Evolutionary conservation across 2,797 vertebrate genomes (phyloP), one percentile per base, ranked within the genome.

Genomic region (Hydrocynus forskahlii): DNA sequence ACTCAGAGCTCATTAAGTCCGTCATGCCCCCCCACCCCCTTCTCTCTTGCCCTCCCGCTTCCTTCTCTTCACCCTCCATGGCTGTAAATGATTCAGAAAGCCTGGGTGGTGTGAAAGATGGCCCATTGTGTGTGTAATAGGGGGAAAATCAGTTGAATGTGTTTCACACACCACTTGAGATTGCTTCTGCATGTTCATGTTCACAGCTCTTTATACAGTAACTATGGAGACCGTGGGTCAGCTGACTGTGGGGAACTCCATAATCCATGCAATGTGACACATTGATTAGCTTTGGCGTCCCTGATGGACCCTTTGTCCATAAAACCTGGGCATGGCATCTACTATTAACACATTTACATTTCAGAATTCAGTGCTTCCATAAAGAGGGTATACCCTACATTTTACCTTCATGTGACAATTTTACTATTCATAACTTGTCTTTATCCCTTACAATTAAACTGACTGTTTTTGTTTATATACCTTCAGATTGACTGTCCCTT

Each of bases 221-320:
- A 83, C 81, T 79, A 83, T 83, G 81, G 81, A 83, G 81, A 83
- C 81, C 10, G 21, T 14, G 13, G 70, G 81, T 83, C 81, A 78
- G 69, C 68, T 82, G 81, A 73, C 40, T 73, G 75, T 60, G 25
- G 54, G 68, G 21, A 60, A 79, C 75, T 76, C 69, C 68, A 52
- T 71, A 73, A 72, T 17, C n/a, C 81, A 79, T 68, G 62, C 12
- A 71, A 57, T 74, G 62, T 66, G 50, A 52, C 29, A 76, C 9
- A 57, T 54, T 60, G 72, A 59, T 60, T 59, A 55, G 35, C 55
- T 60, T 60, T 45, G 55, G 54, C 72, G 17, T 55, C 55, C 54
- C 72, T 59, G 5, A 59, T 45, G 72, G 35, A 21, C 4, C 16
- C 16, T 59, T 60, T 74, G 72, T 74, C 55, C 43, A 74, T 21